A percentile compares a stretch with the other conserved stretches of the same genome.
Evolutionary conservation across 1,140 invertebrate species (phyloP).

Genomic region (Parasteatoda tepidariorum): DNA sequence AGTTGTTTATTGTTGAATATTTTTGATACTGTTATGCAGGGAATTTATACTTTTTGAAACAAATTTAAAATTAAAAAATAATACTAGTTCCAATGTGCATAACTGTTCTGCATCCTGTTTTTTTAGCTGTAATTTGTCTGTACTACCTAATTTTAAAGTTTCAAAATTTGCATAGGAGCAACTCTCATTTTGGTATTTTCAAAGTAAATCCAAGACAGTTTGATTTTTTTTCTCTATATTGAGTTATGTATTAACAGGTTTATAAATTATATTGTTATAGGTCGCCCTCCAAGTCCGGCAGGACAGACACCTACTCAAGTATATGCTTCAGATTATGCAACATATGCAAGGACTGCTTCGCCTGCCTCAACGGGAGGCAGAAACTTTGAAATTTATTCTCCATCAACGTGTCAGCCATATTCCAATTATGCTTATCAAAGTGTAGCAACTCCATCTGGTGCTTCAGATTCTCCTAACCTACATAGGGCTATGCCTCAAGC

Average conservation of each 20-base stretch:
- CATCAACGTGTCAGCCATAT: constrained; percentile 7
- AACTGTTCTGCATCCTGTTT: too few relatives aligned
- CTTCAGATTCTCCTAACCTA: constrained; percentile 74
- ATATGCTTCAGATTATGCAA: constrained; percentile 43
- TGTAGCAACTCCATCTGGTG: constrained; percentile 56
- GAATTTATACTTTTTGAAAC: too few relatives aligned
- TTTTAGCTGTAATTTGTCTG: too few relatives aligned
- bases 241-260: not conserved
- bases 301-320: constrained; percentile 46
- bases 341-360: constrained; percentile 59
- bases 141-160: too few relatives aligned
- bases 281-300: constrained; percentile 59
- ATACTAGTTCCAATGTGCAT: too few relatives aligned
- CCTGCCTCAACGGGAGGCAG: constrained; percentile 21
- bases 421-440: constrained; percentile 48
- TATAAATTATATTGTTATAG: constrained; percentile 26
- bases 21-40: too few relatives aligned
- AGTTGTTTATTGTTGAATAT: too few relatives aligned
- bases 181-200: too few relatives aligned
- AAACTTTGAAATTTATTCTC: constrained; percentile 47
- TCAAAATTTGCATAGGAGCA: too few relatives aligned
- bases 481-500: constrained; percentile 67
- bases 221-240: too few relatives aligned
- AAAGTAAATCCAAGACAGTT: too few relatives aligned
- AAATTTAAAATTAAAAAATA: too few relatives aligned